phyloP scores from a whole-genome alignment of 2,888 invertebrate species.

The Lordiphosa andalusiaca region DNA sequence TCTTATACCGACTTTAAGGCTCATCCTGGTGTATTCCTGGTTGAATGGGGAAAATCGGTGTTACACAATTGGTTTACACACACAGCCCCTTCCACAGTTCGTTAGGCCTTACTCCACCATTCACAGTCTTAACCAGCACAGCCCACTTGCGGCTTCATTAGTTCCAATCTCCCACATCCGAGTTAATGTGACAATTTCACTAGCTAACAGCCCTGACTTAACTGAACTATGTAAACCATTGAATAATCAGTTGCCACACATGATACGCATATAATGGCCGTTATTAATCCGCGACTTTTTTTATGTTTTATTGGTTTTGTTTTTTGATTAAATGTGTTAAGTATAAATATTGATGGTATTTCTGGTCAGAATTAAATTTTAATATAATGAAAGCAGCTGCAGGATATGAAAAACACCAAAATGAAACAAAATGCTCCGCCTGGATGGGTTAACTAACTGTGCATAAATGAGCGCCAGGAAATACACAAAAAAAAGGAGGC shows the following conservation, averaged over 20 bases:
- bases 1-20: too few relatives aligned
- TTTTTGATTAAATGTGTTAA: constrained; percentile 54
- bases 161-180: too few relatives aligned
- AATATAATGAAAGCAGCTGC: constrained; percentile 19
- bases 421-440: not conserved
- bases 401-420: constrained; percentile 1
- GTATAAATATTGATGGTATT: constrained; percentile 51
- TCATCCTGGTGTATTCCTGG: too few relatives aligned
- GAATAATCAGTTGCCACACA: constrained; percentile 26
- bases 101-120: too few relatives aligned
- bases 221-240: not conserved
- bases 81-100: too few relatives aligned
- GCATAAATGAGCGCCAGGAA: not conserved
- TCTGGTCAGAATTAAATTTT: constrained; percentile 38
- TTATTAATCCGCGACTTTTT: constrained; percentile 41
- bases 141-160: too few relatives aligned
- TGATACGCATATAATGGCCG: constrained; percentile 24
- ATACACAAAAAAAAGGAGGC: not conserved
- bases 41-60: too few relatives aligned
- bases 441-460: too few relatives aligned
- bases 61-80: too few relatives aligned
- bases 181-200: too few relatives aligned
- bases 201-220: too few relatives aligned
- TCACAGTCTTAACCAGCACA: too few relatives aligned
- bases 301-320: constrained; percentile 15